phyloP scores from a whole-genome alignment of 2,888 invertebrate genomes.

The Cryptosula pallasiana region DNA sequence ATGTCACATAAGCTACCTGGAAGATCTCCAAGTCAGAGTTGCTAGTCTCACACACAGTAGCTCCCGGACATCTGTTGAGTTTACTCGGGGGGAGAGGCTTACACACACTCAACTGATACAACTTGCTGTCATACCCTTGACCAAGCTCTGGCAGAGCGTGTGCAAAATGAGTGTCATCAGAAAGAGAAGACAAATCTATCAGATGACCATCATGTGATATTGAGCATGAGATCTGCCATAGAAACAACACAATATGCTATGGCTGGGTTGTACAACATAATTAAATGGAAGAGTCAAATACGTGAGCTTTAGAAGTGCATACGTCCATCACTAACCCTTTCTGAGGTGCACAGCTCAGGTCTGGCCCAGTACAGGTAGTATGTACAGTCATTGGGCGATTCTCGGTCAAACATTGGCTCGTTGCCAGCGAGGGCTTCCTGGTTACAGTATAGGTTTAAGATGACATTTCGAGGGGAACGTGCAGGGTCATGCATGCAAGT shows the following conservation, averaged over 20 bases:
- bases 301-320: too few relatives aligned
- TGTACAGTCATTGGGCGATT: neutral
- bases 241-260: too few relatives aligned
- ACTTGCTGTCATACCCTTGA: neutral
- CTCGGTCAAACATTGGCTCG: neutral
- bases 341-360: neutral
- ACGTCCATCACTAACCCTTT: neutral
- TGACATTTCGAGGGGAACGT: neutral
- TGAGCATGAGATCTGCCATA: neutral
- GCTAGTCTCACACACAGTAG: constrained; percentile 8
- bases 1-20: neutral
- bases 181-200: neutral
- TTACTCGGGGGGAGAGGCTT: neutral
- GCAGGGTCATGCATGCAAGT: neutral
- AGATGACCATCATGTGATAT: neutral
- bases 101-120: neutral
- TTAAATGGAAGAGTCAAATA: too few relatives aligned
- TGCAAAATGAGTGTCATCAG: neutral
- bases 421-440: neutral
- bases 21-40: neutral
- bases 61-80: neutral
- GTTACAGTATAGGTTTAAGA: neutral
- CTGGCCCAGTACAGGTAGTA: constrained; percentile 12
- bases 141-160: neutral
- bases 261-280: too few relatives aligned